Base-by-base conservation (phyloP, 1,140 invertebrate genomes). In the Berghia stephanieae region DNA sequence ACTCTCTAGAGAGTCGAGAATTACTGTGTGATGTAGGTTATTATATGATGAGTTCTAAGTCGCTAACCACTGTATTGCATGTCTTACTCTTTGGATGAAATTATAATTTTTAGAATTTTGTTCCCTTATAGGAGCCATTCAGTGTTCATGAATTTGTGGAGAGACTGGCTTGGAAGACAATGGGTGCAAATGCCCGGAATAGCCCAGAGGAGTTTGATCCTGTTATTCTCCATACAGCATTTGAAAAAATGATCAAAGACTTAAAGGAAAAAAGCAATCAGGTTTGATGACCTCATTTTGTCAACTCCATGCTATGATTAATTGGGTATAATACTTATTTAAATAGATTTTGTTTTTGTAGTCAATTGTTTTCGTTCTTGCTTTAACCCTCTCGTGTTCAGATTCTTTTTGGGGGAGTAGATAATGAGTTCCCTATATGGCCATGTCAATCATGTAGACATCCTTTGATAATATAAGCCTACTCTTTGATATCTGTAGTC, bases 121-220 rank as follows among this genome's bases (percentile, higher is more conserved):
- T 3, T 21, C n/a, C n/a, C n/a, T 75, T 83, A 43, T 80, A 92
- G 95, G 96, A 98, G 87, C 96, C 96, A 0, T 99, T 98, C 90
- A 96, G 98, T 92, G 93, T 96, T 34, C 95, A 96, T 89, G 97
- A 98, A 85, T 99, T 99, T 92, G 96, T 99, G 0, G 98, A 99
- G 90, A 91, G 96, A 76, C 90, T 99, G 81, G 97, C 97, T 76
- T 97, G 97, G 94, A 92, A 96, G 85, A 96, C 96, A 46, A 95
- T 96, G 82, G 95, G 95, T 72, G 86, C 82, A 13, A 89, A 87
- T 75, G 84, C 86, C 72, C 71, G 85, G 77, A 83, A 82, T 44
- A 85, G 80, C 38, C 80, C 81, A 69, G 84, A 92, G 92, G 81
- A 93, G 42, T 92, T 92, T 83, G 89, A 92, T 82, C 89, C 91